phyloP scores from a whole-genome alignment of 35 echinoderm and acorn worm species.

The Apostichopus parvimensis region DNA sequence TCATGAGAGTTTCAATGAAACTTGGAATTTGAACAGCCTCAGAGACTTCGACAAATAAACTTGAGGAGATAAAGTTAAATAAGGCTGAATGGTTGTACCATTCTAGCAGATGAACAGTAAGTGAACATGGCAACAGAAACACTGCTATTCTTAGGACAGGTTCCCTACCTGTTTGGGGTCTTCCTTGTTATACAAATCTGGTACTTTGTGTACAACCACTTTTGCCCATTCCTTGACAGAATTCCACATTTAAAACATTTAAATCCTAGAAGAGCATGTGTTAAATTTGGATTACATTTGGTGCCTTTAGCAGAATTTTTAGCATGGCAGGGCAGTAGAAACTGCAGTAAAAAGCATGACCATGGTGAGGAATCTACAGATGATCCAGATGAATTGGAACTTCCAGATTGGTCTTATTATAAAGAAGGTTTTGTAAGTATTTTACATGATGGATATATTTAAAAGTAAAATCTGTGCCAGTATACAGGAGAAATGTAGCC shows the following conservation, averaged over 20 bases:
- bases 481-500: too few relatives aligned
- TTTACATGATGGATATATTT: too few relatives aligned
- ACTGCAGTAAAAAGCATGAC: slow-evolving; percentile 15
- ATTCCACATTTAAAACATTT: slow-evolving; percentile 80
- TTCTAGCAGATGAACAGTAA: background rate
- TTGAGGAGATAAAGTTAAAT: too few relatives aligned
- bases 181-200: slow-evolving; percentile 79
- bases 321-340: slow-evolving; percentile 47
- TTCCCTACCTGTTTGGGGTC: slow-evolving; percentile 75
- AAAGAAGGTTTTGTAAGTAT: slow-evolving; percentile 56
- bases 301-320: slow-evolving; percentile 69
- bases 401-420: slow-evolving; percentile 52
- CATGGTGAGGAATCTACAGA: slow-evolving; percentile 47
- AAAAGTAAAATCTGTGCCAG: background rate
- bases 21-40: too few relatives aligned
- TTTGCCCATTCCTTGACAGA: slow-evolving; percentile 77
- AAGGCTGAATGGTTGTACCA: too few relatives aligned
- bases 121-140: slow-evolving; percentile 62
- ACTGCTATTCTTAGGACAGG: slow-evolving; percentile 78
- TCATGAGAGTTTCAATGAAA: too few relatives aligned
- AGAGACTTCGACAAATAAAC: too few relatives aligned
- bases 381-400: slow-evolving; percentile 51
- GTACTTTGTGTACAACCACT: slow-evolving; percentile 88
- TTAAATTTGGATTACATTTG: slow-evolving; percentile 75
- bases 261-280: slow-evolving; percentile 84